Base-by-base conservation (phyloP, 2,113 vertebrate genomes). In the Puffinus mauretanicus region DNA sequence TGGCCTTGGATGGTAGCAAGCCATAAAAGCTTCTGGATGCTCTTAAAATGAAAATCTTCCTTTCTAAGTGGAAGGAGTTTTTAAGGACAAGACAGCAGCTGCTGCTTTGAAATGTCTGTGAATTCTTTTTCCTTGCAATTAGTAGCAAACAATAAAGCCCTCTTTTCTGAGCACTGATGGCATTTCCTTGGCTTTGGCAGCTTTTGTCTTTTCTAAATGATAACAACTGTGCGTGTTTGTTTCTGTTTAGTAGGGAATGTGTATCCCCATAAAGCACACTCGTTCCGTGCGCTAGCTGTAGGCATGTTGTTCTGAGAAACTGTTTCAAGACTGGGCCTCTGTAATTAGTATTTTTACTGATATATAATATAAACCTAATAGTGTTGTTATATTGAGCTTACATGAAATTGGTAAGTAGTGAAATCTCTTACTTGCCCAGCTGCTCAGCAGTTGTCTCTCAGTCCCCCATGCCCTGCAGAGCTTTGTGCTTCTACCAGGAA, bases 321-420 rank as follows among this genome's bases (percentile, higher is more conserved):
- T 18, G 17, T 75, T 97, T 94, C 72, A 38, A 96, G 91, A 32
- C 60, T 87, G 47, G 73, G 69, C 49, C 91, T 65, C 57, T 47
- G 65, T 82, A 96, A 81, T 91, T 95, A 96, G 86, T 87, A 44
- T 93, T 97, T 96, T 97, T 93, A 96, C 75, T 94, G 94, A 96
- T 93, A 79, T 71, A 66, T 83, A 93, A 92, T 85, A 90, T 62
- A 96, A 93, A 76, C 46, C 92, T 95, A 91, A 96, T 96, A 92
- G 90, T 40, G 69, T 61, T 86, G 93, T 94, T 95, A 46, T 49
- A 51, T 47, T 77, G 58, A 70, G 87, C 70, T 91, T 93, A 70
- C 52, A 58, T 90, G 8, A 77, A 86, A 91, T 81, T 84, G 76
- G 26, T 44, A 62, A 84, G 67, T 2, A 87, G 67, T 82, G 93